Evolutionary conservation across 2,797 vertebrate genomes (phyloP).

Genomic region (Poeciliopsis turneri): DNA sequence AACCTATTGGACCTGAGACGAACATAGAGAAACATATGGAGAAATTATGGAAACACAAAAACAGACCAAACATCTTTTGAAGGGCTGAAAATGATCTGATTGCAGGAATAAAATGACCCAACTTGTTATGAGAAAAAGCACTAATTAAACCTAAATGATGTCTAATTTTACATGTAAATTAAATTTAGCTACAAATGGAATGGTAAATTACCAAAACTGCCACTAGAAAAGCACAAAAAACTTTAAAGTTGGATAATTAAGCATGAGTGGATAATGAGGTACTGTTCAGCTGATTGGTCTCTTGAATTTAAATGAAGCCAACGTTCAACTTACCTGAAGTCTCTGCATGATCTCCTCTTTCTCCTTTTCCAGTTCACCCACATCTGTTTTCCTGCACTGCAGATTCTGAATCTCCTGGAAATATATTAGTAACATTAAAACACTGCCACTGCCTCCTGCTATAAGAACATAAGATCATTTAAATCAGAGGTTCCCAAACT

Average conservation of each 20-base stretch:
- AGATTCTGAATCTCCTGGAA: constrained; percentile 91
- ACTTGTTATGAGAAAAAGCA: neutral
- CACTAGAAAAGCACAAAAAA: neutral
- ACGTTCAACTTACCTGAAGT: constrained; percentile 83
- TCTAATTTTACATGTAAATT: neutral
- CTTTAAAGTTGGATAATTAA: neutral
- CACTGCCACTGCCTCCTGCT: neutral
- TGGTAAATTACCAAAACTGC: neutral
- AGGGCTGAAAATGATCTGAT: neutral
- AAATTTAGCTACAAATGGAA: neutral
- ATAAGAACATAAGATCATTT: neutral
- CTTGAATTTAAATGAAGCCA: neutral
- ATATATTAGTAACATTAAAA: constrained; percentile 35
- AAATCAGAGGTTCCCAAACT: neutral
- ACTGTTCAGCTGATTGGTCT: neutral
- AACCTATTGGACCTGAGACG: too few relatives aligned
- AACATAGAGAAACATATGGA: neutral
- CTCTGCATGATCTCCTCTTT: constrained; percentile 86
- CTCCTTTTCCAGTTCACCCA: constrained; percentile 82
- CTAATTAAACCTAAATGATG: neutral
- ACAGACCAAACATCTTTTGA: neutral
- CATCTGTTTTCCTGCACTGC: constrained; percentile 84
- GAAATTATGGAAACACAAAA: neutral
- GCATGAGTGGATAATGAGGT: neutral
- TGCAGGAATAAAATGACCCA: neutral